Conservation (phyloP, 2,797 vertebrate species). For the Naso thynnoides region DNA sequence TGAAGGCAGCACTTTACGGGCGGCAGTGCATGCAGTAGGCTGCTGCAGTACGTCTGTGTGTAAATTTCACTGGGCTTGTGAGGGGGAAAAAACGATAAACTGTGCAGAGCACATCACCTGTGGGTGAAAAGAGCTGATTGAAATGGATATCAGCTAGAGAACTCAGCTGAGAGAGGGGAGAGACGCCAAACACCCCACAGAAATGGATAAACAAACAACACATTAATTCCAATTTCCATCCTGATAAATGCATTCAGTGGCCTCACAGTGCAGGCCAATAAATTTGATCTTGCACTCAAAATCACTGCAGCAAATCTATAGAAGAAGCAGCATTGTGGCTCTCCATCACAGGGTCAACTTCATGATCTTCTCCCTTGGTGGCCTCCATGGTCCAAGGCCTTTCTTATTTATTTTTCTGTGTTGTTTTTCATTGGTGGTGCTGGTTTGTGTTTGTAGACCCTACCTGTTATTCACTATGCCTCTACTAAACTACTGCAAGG, state of each 20-base stretch:
- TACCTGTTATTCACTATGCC: slow-evolving; percentile 34
- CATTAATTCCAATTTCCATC: slow-evolving; percentile 69
- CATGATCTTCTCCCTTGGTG: slow-evolving; percentile 48
- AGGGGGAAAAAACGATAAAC: slow-evolving; percentile 50
- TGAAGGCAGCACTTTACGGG: slow-evolving; percentile 73
- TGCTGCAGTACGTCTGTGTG: slow-evolving; percentile 75
- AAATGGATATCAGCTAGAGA: slow-evolving; percentile 68
- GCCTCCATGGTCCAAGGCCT: slow-evolving; percentile 45
- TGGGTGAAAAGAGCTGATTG: slow-evolving; percentile 69
- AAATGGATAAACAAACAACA: slow-evolving; percentile 67
- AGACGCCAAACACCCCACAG: slow-evolving; percentile 33
- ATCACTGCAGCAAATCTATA: slow-evolving; percentile 76
- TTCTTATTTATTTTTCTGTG: background rate
- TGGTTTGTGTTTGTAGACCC: slow-evolving; percentile 9
- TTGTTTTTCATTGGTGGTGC: background rate
- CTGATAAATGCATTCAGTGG: slow-evolving; percentile 57
- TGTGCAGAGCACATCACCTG: slow-evolving; percentile 66
- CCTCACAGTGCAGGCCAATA: slow-evolving; percentile 50
- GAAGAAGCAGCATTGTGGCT: slow-evolving; percentile 61
- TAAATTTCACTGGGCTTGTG: slow-evolving; percentile 47
- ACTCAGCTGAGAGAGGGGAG: slow-evolving; percentile 33
- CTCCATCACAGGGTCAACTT: slow-evolving; percentile 66
- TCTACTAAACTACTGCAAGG: slow-evolving; percentile 43
- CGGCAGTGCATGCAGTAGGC: slow-evolving; percentile 70
- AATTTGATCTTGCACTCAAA: slow-evolving; percentile 60